Evolutionary conservation across 2,797 vertebrate species (phyloP), one percentile per base, ranked within the genome.

Genomic region (Pampus argenteus): DNA sequence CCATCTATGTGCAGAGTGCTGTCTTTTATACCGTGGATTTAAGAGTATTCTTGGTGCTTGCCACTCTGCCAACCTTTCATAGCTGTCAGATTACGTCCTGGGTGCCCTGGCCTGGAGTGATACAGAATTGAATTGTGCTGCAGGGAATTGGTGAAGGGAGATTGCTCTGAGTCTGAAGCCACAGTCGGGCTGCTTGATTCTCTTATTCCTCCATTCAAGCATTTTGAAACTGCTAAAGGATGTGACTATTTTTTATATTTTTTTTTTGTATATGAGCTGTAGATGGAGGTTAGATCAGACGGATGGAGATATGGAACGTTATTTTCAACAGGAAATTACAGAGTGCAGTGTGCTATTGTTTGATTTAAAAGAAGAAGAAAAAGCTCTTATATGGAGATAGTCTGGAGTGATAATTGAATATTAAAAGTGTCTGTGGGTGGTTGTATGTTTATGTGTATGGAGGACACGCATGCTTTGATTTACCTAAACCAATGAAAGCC

Each of bases 111-210:
- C 89, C 88, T 86, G 76, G 78, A 71, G 89, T 84, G 83, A 81
- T 83, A 66, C 69, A 79, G 88, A 90, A 91, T 90, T 92, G 90
- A 89, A 89, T 85, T 88, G 86, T 81, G 83, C 87, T 85, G 78
- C 70, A 64, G 91, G 87, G 87, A 89, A 89, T 90, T 89, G 61
- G 78, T 70, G 66, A 56, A 54, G 67, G 56, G 29, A 86, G 81
- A 91, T 89, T 88, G 78, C 81, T 87, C 60, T 23, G 57, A 61
- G 78, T 76, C 63, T 49, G 38, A 28, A 84, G 72, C 57, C 70
- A 69, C 78, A 73, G 70, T 77, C 57, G 50, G 67, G 59, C 76
- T 63, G 74, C 65, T 71, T 86, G 71, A 88, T 81, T 68, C 63
- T 29, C 62, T 81, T 76, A 68, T 61, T 47, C 71, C 31, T 72